These are phyloP conservation scores for Agyllia agylla DNA, from an alignment of 2,888 invertebrate species.

Conservation along the genomic window DNA sequence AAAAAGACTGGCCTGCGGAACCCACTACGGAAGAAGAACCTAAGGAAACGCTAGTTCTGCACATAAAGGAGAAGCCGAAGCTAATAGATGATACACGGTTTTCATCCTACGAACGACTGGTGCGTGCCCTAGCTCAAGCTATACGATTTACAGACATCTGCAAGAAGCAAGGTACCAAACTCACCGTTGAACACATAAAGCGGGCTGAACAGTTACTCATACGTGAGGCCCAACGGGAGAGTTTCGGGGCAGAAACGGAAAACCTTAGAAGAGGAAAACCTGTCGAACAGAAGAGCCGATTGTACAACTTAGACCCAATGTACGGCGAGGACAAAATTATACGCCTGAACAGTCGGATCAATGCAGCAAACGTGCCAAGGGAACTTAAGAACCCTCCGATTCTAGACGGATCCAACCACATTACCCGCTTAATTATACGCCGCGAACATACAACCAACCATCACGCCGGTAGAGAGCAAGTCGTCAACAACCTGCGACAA, in stretches of 20 bases:
- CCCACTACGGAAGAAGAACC: not conserved
- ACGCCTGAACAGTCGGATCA: not conserved
- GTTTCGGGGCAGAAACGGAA: not conserved
- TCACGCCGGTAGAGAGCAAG: not conserved
- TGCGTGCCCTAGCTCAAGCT: not conserved
- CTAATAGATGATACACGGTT: not conserved
- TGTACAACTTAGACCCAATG: not conserved
- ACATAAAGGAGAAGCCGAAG: not conserved
- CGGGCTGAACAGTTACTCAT: not conserved
- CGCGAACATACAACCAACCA: not conserved
- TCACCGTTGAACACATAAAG: not conserved
- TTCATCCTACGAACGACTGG: not conserved
- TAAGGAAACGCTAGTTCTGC: not conserved
- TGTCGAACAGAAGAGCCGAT: not conserved
- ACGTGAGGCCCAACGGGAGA: not conserved
- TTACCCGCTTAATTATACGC: not conserved
- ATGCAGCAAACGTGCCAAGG: not conserved
- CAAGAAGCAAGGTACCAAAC: not conserved
- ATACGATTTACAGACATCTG: not conserved
- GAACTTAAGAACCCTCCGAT: not conserved
- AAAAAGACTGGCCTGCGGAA: constrained; percentile 1
- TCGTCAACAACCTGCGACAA: not conserved
- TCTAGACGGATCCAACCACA: not conserved
- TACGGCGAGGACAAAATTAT: not conserved
- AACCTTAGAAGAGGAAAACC: not conserved